phyloP scores from a whole-genome alignment of 2,797 vertebrate species.

The Euthynnus affinis region DNA sequence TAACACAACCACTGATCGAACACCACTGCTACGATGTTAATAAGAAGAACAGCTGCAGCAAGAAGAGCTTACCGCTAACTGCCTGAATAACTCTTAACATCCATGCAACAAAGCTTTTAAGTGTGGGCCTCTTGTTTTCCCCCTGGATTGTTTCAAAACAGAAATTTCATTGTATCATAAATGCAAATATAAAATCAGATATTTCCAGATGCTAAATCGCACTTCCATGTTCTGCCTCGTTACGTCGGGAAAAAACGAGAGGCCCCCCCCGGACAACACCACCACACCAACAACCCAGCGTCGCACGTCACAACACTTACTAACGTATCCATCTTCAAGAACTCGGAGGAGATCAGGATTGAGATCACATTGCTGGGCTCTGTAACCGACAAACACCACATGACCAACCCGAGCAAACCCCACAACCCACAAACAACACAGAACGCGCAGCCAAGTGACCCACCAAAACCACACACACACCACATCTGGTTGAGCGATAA shows the following conservation, averaged over 20 bases:
- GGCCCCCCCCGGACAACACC: slow-evolving; percentile 29
- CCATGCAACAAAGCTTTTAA: slow-evolving; percentile 62
- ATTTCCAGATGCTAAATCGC: no score
- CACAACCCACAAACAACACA: slow-evolving; percentile 65
- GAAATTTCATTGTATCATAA: neutral
- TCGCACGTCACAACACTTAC: slow-evolving; percentile 89
- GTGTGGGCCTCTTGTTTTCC: slow-evolving; percentile 59
- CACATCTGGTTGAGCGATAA: slow-evolving; percentile 39
- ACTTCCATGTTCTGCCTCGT: neutral
- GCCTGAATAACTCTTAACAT: slow-evolving; percentile 24
- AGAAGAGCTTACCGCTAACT: neutral
- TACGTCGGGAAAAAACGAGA: slow-evolving; percentile 51
- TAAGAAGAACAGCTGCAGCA: neutral
- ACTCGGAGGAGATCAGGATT: slow-evolving; percentile 99
- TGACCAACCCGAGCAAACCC: slow-evolving; percentile 74
- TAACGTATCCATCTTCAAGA: slow-evolving; percentile 99
- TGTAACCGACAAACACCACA: slow-evolving; percentile 88
- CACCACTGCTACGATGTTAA: neutral
- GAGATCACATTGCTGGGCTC: slow-evolving; percentile 99
- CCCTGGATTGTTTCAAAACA: slow-evolving; percentile 2
- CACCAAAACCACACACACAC: slow-evolving; percentile 53
- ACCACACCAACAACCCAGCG: slow-evolving; percentile 47
- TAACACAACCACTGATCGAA: neutral
- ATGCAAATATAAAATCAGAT: neutral
- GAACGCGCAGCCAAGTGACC: slow-evolving; percentile 64